Base-by-base conservation (phyloP, 2,888 invertebrate species). In the Junonia oenone region DNA sequence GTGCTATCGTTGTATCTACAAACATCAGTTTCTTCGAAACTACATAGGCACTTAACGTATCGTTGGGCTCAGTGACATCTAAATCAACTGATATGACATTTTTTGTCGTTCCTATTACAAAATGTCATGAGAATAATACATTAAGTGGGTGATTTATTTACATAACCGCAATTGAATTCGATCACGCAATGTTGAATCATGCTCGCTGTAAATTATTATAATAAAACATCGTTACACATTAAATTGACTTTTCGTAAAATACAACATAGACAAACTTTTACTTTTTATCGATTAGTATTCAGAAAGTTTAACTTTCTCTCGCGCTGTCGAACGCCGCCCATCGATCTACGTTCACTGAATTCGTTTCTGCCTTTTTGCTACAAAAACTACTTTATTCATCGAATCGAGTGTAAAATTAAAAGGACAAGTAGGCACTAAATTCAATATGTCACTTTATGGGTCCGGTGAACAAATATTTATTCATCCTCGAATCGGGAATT, bases 231-330 rank as follows among this genome's bases (percentile, higher is more conserved):
- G 64, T 68, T 71, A 80, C 77, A 79, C 73, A 72, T 72, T 73
- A 75, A 78, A 71, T 67, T 59, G 59, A 65, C 68, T 56, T 62
- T 64, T 69, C 66, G 56, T 66, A 65, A 71, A 72, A 73, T 37
- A 50, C 45, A 11, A 17, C 40, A 51, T 57, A 55, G 15, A 51
- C 51, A 27, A 66, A 81, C 82, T 85, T 82, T 86, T 84, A 84
- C 83, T 85, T 84, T 83, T 79, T 79, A 79, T 79, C 76, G 72
- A 83, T 83, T 76, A 80, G 74, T 78, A 84, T 83, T 81, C 83
- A 76, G 83, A 82, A 81, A 82, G 81, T 77, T 68, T 51, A 71
- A 80, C 83, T 85, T 85, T 85, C 84, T 73, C 73, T 68, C 64
- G 64, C 63, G 63, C 58, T 51, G 47, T 33, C 59, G 52, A 60